Conservation (phyloP, 2,888 invertebrate genomes). For the Cantharis rufa region DNA sequence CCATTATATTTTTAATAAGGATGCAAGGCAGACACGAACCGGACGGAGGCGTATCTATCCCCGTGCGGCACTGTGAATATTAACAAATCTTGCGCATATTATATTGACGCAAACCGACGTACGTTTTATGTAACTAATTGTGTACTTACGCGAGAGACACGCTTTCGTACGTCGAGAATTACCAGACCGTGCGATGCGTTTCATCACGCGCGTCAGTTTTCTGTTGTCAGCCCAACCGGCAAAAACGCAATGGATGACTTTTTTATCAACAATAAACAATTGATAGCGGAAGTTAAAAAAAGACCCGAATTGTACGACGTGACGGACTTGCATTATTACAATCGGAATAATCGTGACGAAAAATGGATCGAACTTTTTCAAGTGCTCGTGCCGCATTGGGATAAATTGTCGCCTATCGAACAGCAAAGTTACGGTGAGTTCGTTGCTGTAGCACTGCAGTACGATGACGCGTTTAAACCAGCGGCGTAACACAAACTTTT, state of each 20-base stretch:
- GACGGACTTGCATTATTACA: neutral
- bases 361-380: neutral
- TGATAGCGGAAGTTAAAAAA: neutral
- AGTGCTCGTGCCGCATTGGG: neutral
- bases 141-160: neutral
- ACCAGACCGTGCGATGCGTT: neutral
- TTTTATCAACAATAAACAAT: neutral
- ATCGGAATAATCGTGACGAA: neutral
- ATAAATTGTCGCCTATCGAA: neutral
- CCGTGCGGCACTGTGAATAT: neutral
- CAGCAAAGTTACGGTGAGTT: neutral
- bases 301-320: neutral
- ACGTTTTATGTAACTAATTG: neutral
- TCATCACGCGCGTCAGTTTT: slow-evolving; percentile 1
- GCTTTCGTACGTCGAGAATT: neutral
- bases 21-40: neutral
- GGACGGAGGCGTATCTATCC: neutral
- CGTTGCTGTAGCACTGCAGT: neutral
- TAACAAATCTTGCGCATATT: neutral
- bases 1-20: too few relatives aligned
- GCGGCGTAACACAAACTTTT: neutral
- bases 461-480: neutral
- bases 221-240: neutral
- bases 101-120: neutral
- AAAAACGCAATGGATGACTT: neutral